phyloP scores from a whole-genome alignment of 2,797 vertebrate species.

The Hoplostethus atlanticus region DNA sequence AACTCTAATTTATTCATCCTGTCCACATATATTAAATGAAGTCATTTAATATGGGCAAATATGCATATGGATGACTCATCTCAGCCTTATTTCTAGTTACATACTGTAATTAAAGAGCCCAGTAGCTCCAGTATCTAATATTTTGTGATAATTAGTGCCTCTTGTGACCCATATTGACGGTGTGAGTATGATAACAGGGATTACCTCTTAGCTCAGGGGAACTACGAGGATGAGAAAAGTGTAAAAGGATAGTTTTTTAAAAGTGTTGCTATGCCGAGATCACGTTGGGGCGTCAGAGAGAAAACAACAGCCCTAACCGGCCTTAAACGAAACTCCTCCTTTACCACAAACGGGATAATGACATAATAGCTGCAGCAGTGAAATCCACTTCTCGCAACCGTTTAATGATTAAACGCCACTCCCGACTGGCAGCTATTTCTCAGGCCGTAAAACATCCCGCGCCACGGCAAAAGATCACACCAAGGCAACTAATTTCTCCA shows the following conservation, averaged over 20 bases:
- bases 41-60: too few relatives aligned
- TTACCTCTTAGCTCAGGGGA: not conserved
- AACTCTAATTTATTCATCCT: too few relatives aligned
- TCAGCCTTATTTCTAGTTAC: too few relatives aligned
- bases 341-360: constrained; percentile 16
- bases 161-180: not conserved
- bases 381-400: constrained; percentile 1
- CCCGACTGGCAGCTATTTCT: not conserved
- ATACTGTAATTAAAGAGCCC: too few relatives aligned
- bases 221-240: not conserved
- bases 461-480: not conserved
- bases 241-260: not conserved
- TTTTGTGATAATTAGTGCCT: too few relatives aligned
- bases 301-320: not conserved
- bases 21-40: too few relatives aligned
- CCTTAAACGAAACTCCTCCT: not conserved
- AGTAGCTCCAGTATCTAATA: too few relatives aligned
- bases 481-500: too few relatives aligned
- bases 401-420: constrained; percentile 10
- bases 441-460: constrained; percentile 4
- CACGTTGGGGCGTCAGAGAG: not conserved
- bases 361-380: constrained; percentile 18
- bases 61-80: too few relatives aligned
- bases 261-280: not conserved
- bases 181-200: not conserved